Percentiles rank a stretch among this genome's conserved stretches.
Evolutionary conservation across 2,888 invertebrate species (phyloP).

Genomic region (Mythimna loreyi): DNA sequence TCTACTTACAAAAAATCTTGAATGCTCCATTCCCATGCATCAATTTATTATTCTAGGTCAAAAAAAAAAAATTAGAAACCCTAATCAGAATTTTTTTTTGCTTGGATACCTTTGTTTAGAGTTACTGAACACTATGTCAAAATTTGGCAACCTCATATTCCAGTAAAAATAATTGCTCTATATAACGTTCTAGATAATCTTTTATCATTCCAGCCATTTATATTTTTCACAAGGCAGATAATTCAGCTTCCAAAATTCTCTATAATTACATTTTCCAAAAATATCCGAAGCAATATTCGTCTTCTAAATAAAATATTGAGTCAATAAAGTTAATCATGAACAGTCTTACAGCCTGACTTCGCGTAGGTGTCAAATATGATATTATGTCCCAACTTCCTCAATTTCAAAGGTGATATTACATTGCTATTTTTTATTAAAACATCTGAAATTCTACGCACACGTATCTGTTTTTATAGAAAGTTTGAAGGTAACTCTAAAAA

Average conservation of each 20-base stretch:
- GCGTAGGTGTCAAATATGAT: constrained; percentile 24
- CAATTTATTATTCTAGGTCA: too few species aligned
- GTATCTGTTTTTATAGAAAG: not conserved
- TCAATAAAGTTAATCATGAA: constrained; percentile 17
- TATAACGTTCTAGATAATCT: too few species aligned
- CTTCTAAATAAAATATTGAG: constrained; percentile 11
- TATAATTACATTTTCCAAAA: constrained; percentile 9
- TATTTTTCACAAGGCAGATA: not conserved
- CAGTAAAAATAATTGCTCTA: too few species aligned
- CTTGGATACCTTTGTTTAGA: too few species aligned
- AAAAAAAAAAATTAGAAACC: too few species aligned
- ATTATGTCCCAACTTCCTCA: constrained; percentile 3
- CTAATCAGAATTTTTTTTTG: too few species aligned
- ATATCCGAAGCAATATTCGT: constrained; percentile 1
- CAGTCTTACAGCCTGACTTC: not conserved
- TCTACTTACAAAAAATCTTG: too few species aligned
- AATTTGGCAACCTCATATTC: too few species aligned
- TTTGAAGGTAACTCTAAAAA: not conserved
- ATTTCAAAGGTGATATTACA: not conserved
- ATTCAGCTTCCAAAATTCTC: not conserved
- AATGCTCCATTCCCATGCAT: too few species aligned
- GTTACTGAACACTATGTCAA: too few species aligned
- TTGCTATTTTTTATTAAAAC: not conserved
- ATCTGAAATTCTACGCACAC: not conserved
- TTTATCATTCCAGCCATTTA: too few species aligned